Evolutionary conservation across 2,888 invertebrate species (phyloP), one percentile per base, ranked within the genome.

Genomic region (Hermodice carunculata): DNA sequence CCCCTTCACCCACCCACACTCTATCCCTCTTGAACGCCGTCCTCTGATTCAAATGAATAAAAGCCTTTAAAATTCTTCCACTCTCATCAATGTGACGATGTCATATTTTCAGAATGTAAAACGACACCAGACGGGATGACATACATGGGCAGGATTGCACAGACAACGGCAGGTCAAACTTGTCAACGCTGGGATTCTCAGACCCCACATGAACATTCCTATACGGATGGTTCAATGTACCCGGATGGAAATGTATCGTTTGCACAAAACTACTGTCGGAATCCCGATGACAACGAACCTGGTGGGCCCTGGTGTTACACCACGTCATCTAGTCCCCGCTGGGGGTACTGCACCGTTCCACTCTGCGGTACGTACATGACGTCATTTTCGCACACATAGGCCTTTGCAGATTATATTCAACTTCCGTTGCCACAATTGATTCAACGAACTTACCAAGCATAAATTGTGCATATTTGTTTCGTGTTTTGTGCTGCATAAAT

Each of bases 341-440:
- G 61, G 61, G 61, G 52, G 28, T 61, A 52, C 61, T 61, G 61
- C 24, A 46, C 43, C 28, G 43, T 61, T 3, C 61, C 61, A 14
- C 22, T 29, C 6, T 61, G 61, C 42, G 61, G 61, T 61, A 31
- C n/a, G 4, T 31, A 24, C 24, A 28, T 14, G 51, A 14, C 11
- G n/a, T n/a, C n/a, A n/a, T n/a, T n/a, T n/a, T n/a, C n/a, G n/a
- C n/a, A n/a, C n/a, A n/a, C n/a, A n/a, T n/a, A n/a, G n/a, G n/a
- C n/a, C n/a, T n/a, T n/a, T n/a, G n/a, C n/a, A n/a, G n/a, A n/a
- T n/a, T n/a, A n/a, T n/a, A n/a, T n/a, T n/a, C n/a, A n/a, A n/a
- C n/a, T n/a, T n/a, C n/a, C n/a, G n/a, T n/a, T n/a, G n/a, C n/a
- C n/a, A n/a, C n/a, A n/a, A n/a, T n/a, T n/a, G n/a, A n/a, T n/a